These are phyloP conservation scores for Discoglossus pictus DNA, from an alignment of 2,797 vertebrate genomes.

Conservation along the genomic window DNA sequence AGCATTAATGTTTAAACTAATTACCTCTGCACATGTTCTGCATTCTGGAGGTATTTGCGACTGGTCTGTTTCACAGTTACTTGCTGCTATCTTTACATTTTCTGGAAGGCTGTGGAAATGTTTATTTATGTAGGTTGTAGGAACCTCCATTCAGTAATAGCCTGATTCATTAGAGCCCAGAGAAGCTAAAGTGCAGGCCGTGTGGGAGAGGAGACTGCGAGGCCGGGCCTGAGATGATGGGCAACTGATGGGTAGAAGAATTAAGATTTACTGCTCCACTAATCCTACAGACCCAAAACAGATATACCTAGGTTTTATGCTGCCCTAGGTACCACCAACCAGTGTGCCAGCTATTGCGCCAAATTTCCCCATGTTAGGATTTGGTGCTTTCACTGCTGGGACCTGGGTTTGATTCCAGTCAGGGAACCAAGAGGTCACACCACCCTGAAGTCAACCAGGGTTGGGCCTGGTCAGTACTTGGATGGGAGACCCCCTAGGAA, in stretches of 20 bases:
- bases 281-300: too few species aligned
- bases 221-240: neutral
- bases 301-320: too few species aligned
- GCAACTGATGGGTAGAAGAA: neutral
- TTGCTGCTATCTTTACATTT: neutral
- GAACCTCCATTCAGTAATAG: slow-evolving; percentile 1
- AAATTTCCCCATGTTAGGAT: too few species aligned
- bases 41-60: slow-evolving; percentile 29
- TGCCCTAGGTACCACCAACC: too few species aligned
- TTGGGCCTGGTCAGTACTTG: too few species aligned
- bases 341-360: too few species aligned
- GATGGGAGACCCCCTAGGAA: too few species aligned
- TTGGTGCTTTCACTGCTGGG: too few species aligned
- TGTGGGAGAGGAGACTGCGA: neutral
- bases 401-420: too few species aligned
- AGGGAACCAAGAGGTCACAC: too few species aligned
- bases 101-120: neutral
- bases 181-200: neutral
- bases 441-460: too few species aligned
- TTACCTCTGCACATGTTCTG: slow-evolving; percentile 54
- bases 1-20: slow-evolving; percentile 51
- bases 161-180: neutral
- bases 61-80: slow-evolving; percentile 22
- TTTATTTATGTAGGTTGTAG: slow-evolving; percentile 7
- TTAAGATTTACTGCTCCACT: too few species aligned